Conservation (phyloP, 1,140 invertebrate genomes). For the Drosophila subobscura region DNA sequence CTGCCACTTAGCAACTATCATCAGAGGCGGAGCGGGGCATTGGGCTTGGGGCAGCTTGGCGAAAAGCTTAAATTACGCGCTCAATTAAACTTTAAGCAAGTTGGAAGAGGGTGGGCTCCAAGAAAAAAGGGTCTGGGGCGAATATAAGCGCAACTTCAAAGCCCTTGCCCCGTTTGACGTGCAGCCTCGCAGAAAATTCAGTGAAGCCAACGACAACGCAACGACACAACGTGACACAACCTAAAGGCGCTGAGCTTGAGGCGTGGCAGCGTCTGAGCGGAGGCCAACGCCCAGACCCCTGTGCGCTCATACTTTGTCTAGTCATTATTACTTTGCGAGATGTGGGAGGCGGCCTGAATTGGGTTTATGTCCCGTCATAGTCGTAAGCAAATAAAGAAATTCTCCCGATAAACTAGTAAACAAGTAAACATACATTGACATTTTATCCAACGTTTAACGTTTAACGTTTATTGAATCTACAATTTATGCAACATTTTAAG, state of each 20-base stretch:
- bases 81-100: conserved; percentile 79
- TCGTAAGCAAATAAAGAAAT: conserved; percentile 67
- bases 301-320: conserved; percentile 1
- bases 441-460: conserved; percentile 15
- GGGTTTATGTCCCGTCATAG: conserved; percentile 51
- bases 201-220: conserved; percentile 46
- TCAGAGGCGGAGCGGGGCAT: conserved; percentile 18
- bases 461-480: conserved; percentile 34
- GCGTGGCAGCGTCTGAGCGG: conserved; percentile 24
- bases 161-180: conserved; percentile 71
- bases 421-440: conserved; percentile 64
- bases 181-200: conserved; percentile 77
- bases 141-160: conserved; percentile 69
- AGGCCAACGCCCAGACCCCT: conserved; percentile 9
- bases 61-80: conserved; percentile 78
- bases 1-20: conserved; percentile 66
- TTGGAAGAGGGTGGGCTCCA: conserved; percentile 39
- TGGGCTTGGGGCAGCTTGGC: conserved; percentile 40
- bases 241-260: conserved; percentile 3
- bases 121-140: conserved; percentile 22
- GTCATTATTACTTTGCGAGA: conserved; percentile 48
- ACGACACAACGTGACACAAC: conserved; percentile 15
- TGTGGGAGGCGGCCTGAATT: conserved; percentile 5
- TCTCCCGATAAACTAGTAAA: conserved; percentile 62
- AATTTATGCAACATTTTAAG: conserved; percentile 23